These are phyloP conservation scores for Crotalus tigris DNA, from an alignment of 2,113 vertebrate genomes.

Conservation along the genomic window DNA sequence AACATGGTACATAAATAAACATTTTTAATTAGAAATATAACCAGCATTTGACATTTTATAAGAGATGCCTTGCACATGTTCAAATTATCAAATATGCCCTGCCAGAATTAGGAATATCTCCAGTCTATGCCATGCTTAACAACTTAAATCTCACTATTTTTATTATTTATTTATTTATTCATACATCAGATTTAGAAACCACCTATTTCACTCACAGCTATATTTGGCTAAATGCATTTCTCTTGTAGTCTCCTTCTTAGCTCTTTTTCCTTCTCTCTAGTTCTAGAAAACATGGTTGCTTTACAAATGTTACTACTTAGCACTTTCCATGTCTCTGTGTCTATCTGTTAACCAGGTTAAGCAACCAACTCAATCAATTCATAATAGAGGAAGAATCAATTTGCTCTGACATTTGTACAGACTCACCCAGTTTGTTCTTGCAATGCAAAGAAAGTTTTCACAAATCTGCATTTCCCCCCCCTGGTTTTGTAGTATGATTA, in stretches of 20 bases:
- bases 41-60: neutral
- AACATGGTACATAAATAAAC: neutral
- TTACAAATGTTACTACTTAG: neutral
- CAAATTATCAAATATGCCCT: neutral
- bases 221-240: neutral
- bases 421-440: neutral
- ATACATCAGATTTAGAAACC: neutral
- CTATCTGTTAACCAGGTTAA: neutral
- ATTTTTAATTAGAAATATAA: neutral
- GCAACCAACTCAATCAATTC: neutral
- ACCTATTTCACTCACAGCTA: neutral
- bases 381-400: neutral
- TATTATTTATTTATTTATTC: neutral
- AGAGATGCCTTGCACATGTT: neutral
- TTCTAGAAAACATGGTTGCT: neutral
- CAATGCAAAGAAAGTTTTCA: neutral
- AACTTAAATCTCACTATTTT: neutral
- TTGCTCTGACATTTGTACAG: neutral
- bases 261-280: neutral
- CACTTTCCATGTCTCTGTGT: neutral
- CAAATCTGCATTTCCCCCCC: fast-evolving
- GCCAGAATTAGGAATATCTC: neutral
- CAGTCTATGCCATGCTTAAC: neutral
- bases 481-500: neutral
- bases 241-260: neutral